Evolutionary conservation across 2,888 invertebrate species (phyloP), one percentile per base, ranked within the genome.

Genomic region (Prenolepis imparis): DNA sequence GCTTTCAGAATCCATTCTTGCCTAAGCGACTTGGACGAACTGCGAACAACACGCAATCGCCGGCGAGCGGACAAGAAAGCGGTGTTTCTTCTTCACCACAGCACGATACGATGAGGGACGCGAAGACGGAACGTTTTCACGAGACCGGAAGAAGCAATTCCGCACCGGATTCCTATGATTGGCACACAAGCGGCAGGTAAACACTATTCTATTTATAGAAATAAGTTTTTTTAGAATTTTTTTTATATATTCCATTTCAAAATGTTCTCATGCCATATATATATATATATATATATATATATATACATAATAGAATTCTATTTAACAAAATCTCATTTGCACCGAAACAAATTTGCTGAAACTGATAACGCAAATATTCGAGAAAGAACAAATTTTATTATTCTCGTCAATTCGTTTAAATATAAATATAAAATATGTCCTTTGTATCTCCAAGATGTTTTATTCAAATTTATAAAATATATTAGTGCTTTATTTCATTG

Each of bases 91-190:
- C 61, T 11, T 39, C 64, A 44, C 12, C 59, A 3, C 48, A 59
- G 0, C 61, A 52, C 18, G 80, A 84, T 5, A 6, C 41, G 5
- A 63, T 48, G 32, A 86, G 86, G 21, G 89, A 85, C 18, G 36
- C 32, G 11, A 90, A 88, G 32, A 92, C 95, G 2, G 95, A 95
- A 80, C 95, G 95, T 88, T 96, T 96, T 88, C 95, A 96, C 73
- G 95, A 95, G 66, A 95, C 96, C 55, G 97, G 97, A 3, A 95
- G 97, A 70, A 97, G 97, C 21, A 96, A 97, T 93, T 98, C 97
- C 11, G 97, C 97, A 15, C 97, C 98, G 0, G 97, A 96, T 61
- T 96, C 96, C 24, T 97, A 96, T 88, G 95, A 95, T 82, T 95
- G 95, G 92, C 95, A 93, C 83, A 83, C 89, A 66, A 92, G 92